Evolutionary conservation across 2,113 vertebrate genomes (phyloP).

Genomic region (Shinisaurus crocodilurus): DNA sequence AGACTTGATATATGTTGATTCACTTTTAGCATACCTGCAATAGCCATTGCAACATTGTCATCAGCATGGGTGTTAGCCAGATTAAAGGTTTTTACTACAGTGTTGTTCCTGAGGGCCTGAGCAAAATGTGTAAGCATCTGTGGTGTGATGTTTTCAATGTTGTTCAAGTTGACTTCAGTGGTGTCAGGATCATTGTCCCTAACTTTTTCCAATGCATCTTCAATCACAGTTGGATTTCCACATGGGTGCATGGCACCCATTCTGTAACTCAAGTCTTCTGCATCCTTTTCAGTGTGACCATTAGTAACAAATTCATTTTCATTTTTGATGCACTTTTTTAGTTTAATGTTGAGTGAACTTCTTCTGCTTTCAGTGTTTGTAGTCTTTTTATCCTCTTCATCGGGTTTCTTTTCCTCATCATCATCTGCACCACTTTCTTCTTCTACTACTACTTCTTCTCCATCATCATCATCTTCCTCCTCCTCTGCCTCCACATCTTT

Average conservation of each 20-base stretch:
- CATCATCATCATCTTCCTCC: slow-evolving; percentile 53
- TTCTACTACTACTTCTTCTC: slow-evolving; percentile 63
- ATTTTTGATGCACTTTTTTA: slow-evolving; percentile 63
- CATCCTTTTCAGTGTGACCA: slow-evolving; percentile 72
- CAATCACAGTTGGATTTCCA: slow-evolving; percentile 92
- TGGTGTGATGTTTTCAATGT: slow-evolving; percentile 92
- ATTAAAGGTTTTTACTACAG: slow-evolving; percentile 85
- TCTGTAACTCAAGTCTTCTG: slow-evolving; percentile 63
- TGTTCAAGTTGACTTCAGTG: slow-evolving; percentile 94
- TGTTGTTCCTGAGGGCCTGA: slow-evolving; percentile 89
- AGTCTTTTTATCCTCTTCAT: slow-evolving; percentile 52
- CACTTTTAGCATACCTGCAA: slow-evolving; percentile 88
- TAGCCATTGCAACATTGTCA: slow-evolving; percentile 86
- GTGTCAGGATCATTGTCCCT: slow-evolving; percentile 84
- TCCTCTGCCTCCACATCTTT: slow-evolving; percentile 53
- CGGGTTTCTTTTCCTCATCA: slow-evolving; percentile 60
- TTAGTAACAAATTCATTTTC: slow-evolving; percentile 69
- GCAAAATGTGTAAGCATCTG: slow-evolving; percentile 90
- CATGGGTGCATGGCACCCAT: slow-evolving; percentile 72
- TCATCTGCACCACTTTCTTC: slow-evolving; percentile 74
- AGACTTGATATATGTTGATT: slow-evolving; percentile 88
- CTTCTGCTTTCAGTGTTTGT: slow-evolving; percentile 16
- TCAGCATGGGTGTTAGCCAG: slow-evolving; percentile 94
- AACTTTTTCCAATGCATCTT: slow-evolving; percentile 89
- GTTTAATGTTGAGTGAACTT: slow-evolving; percentile 56